Base-by-base conservation (phyloP, 2,888 invertebrate genomes). In the Drosophila longiperda region DNA sequence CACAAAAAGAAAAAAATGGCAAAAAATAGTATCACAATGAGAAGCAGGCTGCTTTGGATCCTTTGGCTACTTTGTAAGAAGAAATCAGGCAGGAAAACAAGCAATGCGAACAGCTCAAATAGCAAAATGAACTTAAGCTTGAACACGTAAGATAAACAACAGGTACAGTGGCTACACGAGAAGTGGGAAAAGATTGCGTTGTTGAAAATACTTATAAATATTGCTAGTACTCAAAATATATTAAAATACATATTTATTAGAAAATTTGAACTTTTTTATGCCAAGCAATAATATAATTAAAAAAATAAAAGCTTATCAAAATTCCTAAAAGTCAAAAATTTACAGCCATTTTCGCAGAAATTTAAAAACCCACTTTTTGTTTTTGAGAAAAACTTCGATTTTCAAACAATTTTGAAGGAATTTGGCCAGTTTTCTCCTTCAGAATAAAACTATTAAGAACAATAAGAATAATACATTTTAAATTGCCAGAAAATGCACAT, bases 91-190 rank as follows among this genome's bases (percentile, higher is more conserved):
- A 69, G 65, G 48, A 61, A 54, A 60, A 52, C 67, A 59, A 60
- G 73, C 64, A 23, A 20, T 20, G 20, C 20, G 15, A 23, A 53
- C 45, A 69, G 50, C 67, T 78, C 70, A 42, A 66, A 61, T 66
- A 83, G 74, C 66, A 74, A 88, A 85, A 80, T 88, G 78, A 86
- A 86, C 87, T 78, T 78, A 70, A 70, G 64, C 70, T 71, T 76
- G 75, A 71, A 70, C 82, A 88, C 83, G 78, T 86, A 75, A 88
- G 81, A 81, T 77, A 84, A 84, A 84, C 74, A 83, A 70, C 74
- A 52, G 67, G 3, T 15, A 40, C 55, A 55, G n/a, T 40, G n/a
- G 20, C 2, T 9, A 36, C n/a, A 26, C 26, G 2, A 2, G 6
- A 6, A 36, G 17, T 7, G 36, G 4, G 7, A 6, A 17, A 6